Evolutionary conservation across 1,140 invertebrate genomes (phyloP), one percentile per base, ranked within the genome.

Genomic region (Drosophila azteca): DNA sequence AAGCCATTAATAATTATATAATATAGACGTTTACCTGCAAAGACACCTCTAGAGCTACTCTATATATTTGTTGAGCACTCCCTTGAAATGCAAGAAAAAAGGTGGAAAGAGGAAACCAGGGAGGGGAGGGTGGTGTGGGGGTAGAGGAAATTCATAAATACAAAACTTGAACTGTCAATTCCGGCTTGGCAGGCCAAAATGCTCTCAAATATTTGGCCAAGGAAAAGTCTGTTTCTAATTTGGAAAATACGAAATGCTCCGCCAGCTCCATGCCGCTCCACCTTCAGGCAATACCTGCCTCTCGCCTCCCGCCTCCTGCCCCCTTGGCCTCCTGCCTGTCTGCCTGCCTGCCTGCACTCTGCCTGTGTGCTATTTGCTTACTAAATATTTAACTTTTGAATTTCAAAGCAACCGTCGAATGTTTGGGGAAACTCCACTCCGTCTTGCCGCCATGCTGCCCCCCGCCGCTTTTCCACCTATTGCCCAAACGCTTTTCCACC

Each of bases 331-430:
- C 17, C 17, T 20, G 17, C 17, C 17, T 20, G 17, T 20, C 17
- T 20, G 51, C 7, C 49, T 70, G 60, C 67, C 31, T 58, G 51
- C 70, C 11, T 39, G n/a, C 29, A 31, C 31, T 31, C 64, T 44
- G 41, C 4, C 51, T 57, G 39, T 55, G 41, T 54, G 68, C 62
- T 80, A 80, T 80, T 80, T 80, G 55, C 67, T 71, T 57, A 49
- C 54, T 51, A 76, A 80, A 80, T 80, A 80, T 80, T 80, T 80
- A 76, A 80, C 71, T 80, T 80, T 79, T 80, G 77, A 80, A 80
- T 80, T 80, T 80, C 71, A 81, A 80, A 80, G 78, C 78, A 72
- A 60, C 64, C 35, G 43, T 70, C 26, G 67, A 70, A 69, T 69
- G 45, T 44, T 70, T 70, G 67, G 65, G 43, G 35, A 51, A 50